Base-by-base conservation (phyloP, 1,140 invertebrate genomes). In the Armadillidium nasatum region DNA sequence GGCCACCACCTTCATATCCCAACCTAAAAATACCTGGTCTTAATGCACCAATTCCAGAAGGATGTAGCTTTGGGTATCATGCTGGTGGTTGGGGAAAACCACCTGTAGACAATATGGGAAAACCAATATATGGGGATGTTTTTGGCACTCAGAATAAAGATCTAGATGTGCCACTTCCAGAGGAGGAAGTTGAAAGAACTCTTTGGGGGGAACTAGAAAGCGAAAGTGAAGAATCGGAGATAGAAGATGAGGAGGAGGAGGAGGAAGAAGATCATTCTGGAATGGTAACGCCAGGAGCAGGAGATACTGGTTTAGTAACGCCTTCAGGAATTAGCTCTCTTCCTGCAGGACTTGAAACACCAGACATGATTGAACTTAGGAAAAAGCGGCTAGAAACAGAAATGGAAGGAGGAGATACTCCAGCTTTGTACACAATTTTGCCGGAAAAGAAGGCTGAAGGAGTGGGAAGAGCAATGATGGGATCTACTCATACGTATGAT, bases 71-170 rank as follows among this genome's bases (percentile, higher is more conserved):
- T 86, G 97, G 97, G 44, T 99, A 99, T 85, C 97, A 99, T 88
- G 96, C 96, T 2, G 97, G 95, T 75, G 97, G 97, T 70, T 99
- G 97, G 97, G 97, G 97, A 73, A 99, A 99, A 86, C 98, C 98
- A n/a, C 98, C 98, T 0, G 98, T 99, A 0, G 98, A 99, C 87
- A 97, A 99, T 86, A 92, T 91, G 80, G 97, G 98, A 19, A 93
- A 96, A 85, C 98, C 98, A 0, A 86, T 99, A 0, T 99, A 99
- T 85, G 98, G 98, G 10, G 98, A 99, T 87, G 98, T 99, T 0
- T 99, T 99, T 85, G 97, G 97, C n/a, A 80, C 78, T n/a, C 80
- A 81, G 50, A 75, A 78, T 54, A 81, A 79, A 67, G 80, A 81
- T 66, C 80, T 79, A 71, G 80, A 81, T 19, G 76, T 77, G 80